Conservation (phyloP, 2,888 invertebrate genomes). For the Phaonia tiefii region DNA sequence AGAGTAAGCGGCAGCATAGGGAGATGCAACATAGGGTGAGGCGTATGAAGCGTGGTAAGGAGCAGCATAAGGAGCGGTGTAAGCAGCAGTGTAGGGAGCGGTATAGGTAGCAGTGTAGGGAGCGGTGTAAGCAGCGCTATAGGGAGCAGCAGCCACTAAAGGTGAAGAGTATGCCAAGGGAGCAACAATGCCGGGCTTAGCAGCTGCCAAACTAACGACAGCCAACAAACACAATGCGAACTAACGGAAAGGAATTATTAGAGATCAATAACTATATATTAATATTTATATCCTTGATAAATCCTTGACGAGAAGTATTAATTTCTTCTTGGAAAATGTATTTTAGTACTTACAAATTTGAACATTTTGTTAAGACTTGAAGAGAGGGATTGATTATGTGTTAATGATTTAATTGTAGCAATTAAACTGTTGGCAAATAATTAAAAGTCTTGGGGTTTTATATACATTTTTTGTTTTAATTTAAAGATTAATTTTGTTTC, state of each 20-base stretch:
- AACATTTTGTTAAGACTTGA: slow-evolving; percentile 76
- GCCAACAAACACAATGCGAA: slow-evolving; percentile 68
- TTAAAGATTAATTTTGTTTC: too few relatives aligned
- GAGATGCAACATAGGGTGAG: slow-evolving; percentile 71
- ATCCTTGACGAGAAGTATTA: neutral
- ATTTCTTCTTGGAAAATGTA: neutral
- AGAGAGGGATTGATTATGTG: slow-evolving; percentile 58
- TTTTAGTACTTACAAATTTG: slow-evolving; percentile 77
- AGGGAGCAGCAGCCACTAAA: slow-evolving; percentile 65
- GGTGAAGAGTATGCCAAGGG: slow-evolving; percentile 70
- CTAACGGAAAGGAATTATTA: slow-evolving; percentile 40
- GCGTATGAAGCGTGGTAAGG: slow-evolving; percentile 67
- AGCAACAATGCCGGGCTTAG: slow-evolving; percentile 70
- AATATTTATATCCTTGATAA: slow-evolving; percentile 12
- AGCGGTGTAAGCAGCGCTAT: slow-evolving; percentile 64
- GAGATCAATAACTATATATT: slow-evolving; percentile 4
- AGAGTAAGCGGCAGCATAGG: slow-evolving; percentile 49
- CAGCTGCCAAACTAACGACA: slow-evolving; percentile 68
- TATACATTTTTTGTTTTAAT: too few relatives aligned
- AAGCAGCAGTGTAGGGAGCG: slow-evolving; percentile 67
- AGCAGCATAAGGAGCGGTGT: slow-evolving; percentile 67
- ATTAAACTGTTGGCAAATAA: slow-evolving; percentile 45
- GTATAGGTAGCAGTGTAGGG: slow-evolving; percentile 64
- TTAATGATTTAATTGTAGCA: slow-evolving; percentile 66
- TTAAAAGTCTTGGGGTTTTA: slow-evolving; percentile 46